Percentiles rank a stretch among this genome's conserved stretches.
Evolutionary conservation across 2,888 invertebrate species (phyloP).

Genomic region (Rhogogaster chlorosoma): DNA sequence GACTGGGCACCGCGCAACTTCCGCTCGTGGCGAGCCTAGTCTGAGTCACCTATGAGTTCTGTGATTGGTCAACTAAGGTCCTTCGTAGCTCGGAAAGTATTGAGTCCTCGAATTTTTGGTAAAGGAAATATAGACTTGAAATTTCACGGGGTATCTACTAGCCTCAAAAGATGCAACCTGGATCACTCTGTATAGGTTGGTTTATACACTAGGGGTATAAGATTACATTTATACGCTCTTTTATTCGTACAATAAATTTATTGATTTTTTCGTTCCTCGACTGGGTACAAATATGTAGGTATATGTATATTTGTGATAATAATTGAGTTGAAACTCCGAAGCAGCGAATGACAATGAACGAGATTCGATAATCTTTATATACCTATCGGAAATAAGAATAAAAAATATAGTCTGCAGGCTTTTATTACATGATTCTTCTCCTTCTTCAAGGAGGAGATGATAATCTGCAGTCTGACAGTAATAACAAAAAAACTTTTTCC

Average conservation of each 20-base stretch:
- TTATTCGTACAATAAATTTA: neutral
- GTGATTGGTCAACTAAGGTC: too few species aligned
- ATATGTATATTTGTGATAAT: too few species aligned
- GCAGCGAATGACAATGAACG: neutral
- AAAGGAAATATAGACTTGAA: too few species aligned
- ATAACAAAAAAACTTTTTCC: neutral
- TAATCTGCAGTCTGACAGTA: neutral
- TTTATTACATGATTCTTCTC: neutral
- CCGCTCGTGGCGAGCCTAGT: too few species aligned
- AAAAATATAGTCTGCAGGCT: neutral
- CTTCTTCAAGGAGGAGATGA: neutral
- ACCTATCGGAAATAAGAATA: neutral
- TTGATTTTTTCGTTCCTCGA: neutral
- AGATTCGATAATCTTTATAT: neutral
- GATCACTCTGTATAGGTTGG: neutral
- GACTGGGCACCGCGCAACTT: too few species aligned
- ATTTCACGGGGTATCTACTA: too few species aligned
- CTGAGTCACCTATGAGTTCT: too few species aligned
- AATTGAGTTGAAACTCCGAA: neutral
- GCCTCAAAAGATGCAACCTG: too few species aligned
- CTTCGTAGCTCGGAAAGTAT: too few species aligned
- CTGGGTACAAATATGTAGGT: neutral
- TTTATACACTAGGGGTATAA: neutral
- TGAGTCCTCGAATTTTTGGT: too few species aligned
- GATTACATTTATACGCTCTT: neutral